Evolutionary conservation across 2,888 invertebrate species (phyloP).

Genomic region (Drosophila paramelanica): DNA sequence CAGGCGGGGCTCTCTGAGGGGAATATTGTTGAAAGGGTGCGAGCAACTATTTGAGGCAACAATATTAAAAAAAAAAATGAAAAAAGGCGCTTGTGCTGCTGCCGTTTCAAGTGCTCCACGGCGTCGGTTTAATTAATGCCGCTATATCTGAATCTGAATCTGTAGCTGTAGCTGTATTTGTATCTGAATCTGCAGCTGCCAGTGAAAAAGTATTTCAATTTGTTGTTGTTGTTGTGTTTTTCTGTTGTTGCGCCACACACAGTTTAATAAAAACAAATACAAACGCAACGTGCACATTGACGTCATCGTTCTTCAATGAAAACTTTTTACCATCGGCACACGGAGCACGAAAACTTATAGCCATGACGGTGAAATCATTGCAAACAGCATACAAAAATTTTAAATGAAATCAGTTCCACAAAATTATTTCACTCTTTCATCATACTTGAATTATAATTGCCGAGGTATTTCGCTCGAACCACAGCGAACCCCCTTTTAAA

Average conservation of each 20-base stretch:
- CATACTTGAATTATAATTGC: not conserved
- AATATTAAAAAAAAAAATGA: conserved; percentile 15
- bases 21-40: conserved; percentile 19
- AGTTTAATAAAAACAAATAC: conserved; percentile 36
- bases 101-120: conserved; percentile 31
- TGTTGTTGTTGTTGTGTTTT: conserved; percentile 31
- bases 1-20: not conserved
- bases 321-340: conserved; percentile 14
- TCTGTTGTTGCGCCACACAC: conserved; percentile 62
- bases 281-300: conserved; percentile 62
- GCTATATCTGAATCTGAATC: conserved; percentile 3
- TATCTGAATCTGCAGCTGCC: conserved; percentile 65
- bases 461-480: not conserved
- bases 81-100: not conserved
- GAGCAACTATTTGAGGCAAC: conserved; percentile 29
- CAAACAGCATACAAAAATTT: conserved; percentile 36
- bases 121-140: conserved; percentile 69
- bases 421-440: not conserved
- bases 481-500: no score
- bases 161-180: conserved; percentile 11
- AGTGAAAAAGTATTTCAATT: conserved; percentile 64
- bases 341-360: conserved; percentile 5
- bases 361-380: conserved; percentile 28
- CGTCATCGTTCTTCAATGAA: conserved; percentile 56
- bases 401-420: conserved; percentile 15